A percentile compares a stretch with the other conserved stretches of the same genome.
These are phyloP conservation scores for Campylomormyrus tamandua DNA, from an alignment of 2,113 vertebrate species.

Conservation along the genomic window DNA sequence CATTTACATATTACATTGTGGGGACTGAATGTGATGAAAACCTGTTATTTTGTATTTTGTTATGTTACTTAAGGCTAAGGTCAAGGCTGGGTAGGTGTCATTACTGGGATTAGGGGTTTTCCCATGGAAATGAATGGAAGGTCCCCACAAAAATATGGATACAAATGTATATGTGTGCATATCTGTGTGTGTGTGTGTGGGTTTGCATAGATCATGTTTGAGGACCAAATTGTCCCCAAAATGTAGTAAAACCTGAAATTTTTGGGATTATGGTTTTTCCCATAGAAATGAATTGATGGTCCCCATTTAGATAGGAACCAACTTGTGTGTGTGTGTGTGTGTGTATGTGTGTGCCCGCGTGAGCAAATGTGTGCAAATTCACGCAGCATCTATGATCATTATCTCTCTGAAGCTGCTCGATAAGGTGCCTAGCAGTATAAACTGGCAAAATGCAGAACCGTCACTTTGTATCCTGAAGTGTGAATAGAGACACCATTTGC, in stretches of 20 bases:
- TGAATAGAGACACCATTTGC: background rate
- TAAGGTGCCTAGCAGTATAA: background rate
- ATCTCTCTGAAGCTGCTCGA: background rate
- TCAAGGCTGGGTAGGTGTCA: background rate
- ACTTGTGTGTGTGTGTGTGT: too few relatives aligned
- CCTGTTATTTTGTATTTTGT: background rate
- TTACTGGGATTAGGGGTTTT: background rate
- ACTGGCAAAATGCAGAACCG: background rate
- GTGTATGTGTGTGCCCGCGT: background rate
- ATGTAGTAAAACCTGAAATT: too few relatives aligned
- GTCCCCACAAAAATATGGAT: background rate
- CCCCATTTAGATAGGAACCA: too few relatives aligned
- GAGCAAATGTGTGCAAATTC: background rate
- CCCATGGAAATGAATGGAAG: background rate
- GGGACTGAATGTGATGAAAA: background rate
- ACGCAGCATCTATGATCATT: background rate
- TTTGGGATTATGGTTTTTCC: too few relatives aligned
- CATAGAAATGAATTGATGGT: too few relatives aligned
- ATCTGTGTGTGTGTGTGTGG: background rate
- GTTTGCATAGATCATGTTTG: too few relatives aligned
- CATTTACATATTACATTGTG: background rate
- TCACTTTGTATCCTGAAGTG: background rate
- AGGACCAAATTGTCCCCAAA: too few relatives aligned
- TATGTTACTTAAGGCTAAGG: background rate
- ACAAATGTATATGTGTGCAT: too few relatives aligned